These are phyloP conservation scores for Nasonia oneida DNA, from an alignment of 2,888 invertebrate genomes.

Conservation along the genomic window DNA sequence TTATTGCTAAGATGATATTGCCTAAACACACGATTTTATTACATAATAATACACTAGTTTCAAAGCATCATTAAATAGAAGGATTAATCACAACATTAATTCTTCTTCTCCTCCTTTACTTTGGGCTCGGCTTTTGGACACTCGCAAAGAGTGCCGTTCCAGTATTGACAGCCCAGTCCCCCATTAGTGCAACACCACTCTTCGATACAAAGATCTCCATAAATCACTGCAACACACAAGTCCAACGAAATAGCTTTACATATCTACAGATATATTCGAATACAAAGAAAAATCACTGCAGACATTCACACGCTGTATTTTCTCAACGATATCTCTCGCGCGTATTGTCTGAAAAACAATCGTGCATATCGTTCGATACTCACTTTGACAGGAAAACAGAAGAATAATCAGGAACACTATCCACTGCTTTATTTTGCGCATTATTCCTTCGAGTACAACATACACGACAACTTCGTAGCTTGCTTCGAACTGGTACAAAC, in stretches of 20 bases:
- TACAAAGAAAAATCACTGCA: background rate
- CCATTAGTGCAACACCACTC: constrained; percentile 58
- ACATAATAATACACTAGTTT: too few species aligned
- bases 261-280: background rate
- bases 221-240: constrained; percentile 22
- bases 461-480: background rate
- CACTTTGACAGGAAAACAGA: constrained; percentile 4
- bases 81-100: background rate
- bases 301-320: background rate
- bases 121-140: background rate
- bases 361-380: background rate
- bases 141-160: constrained; percentile 55
- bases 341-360: background rate
- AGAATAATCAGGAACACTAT: background rate
- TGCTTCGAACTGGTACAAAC: background rate
- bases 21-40: too few species aligned
- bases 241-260: background rate
- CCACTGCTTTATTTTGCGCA: background rate
- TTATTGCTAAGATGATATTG: too few species aligned
- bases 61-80: background rate
- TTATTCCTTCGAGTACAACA: background rate
- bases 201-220: constrained; percentile 42
- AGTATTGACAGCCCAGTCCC: constrained; percentile 56
- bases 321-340: background rate
- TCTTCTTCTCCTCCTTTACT: background rate